Base-by-base conservation (phyloP, 2,888 invertebrate genomes). In the Incurvaria masculella region DNA sequence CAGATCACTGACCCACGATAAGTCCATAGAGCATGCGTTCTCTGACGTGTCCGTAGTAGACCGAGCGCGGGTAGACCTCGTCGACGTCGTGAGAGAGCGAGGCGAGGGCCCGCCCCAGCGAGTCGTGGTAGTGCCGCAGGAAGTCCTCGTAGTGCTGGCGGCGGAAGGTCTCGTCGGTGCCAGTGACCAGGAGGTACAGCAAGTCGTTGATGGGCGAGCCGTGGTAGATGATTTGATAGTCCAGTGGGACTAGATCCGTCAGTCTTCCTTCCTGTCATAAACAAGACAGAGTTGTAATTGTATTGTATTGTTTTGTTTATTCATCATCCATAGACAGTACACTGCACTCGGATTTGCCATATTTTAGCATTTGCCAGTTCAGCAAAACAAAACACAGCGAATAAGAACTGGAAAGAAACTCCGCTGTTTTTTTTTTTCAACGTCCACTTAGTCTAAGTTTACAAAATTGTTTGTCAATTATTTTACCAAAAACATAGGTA, bases 171-270 rank as follows among this genome's bases (percentile, higher is more conserved):
- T 45, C 45, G 41, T 51, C 50, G n/a, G 45, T 42, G 10, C 50
- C 48, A 10, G 50, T 51, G 41, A 48, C 45, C 17, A 51, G 48
- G 26, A 51, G 46, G 48, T 51, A 51, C 17, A 51, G 18, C 14
- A 51, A 27, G 18, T 51, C 50, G 33, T 48, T 48, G 26, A 48
- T 33, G 2, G 50, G 50, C 16, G 48, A 51, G 2, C 50, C 50
- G 41, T 48, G 48, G 44, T 48, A 33, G 27, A 48, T 48, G 1
- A 33, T 33, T 39, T 51, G 50, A 46, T 48, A 51, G 33, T 51
- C 50, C 17, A 51, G 48, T 1, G 48, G 45, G 16, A 46, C 21
- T 18, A 51, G 23, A 6, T 33, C 23, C 10, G 21, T 17, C 17
- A 48, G 27, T 20, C 33, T 21, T 1, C 21, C 44, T 2, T 48